phyloP scores from a whole-genome alignment of 2,797 vertebrate genomes.

The Micropoecilia bifurca region DNA sequence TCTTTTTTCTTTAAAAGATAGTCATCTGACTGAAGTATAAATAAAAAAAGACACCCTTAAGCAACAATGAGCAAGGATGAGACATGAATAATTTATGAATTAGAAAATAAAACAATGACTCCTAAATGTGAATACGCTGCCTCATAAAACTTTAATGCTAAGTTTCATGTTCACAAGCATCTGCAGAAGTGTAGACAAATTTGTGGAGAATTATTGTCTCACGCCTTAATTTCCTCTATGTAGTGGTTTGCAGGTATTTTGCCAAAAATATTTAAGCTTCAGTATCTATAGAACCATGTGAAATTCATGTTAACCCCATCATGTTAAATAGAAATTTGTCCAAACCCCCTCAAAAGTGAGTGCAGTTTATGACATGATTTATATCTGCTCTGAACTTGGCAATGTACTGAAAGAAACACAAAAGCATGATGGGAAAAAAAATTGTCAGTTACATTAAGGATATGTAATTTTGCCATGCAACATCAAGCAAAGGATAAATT shows the following conservation, averaged over 20 bases:
- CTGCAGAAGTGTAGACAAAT: not conserved
- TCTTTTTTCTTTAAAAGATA: not conserved
- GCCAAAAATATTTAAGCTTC: not conserved
- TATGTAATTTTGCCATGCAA: not conserved
- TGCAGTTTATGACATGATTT: not conserved
- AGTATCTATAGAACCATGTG: not conserved
- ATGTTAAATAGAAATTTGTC: not conserved
- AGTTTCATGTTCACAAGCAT: conserved; percentile 2
- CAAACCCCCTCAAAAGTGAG: not conserved
- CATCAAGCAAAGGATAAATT: not conserved
- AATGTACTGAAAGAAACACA: not conserved
- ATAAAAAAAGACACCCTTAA: conserved; percentile 5
- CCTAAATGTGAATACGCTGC: not conserved
- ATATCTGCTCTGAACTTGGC: not conserved
- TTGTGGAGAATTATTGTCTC: not conserved
- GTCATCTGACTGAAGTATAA: not conserved
- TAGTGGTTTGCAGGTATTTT: not conserved
- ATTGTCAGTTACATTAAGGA: not conserved
- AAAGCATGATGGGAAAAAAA: not conserved
- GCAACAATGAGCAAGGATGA: not conserved
- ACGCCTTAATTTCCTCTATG: not conserved
- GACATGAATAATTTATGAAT: not conserved
- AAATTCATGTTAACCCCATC: not conserved
- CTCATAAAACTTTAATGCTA: not conserved
- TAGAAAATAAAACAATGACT: not conserved